These are phyloP conservation scores for Pelodytes ibericus DNA, from an alignment of 2,797 vertebrate genomes.

Conservation along the genomic window DNA sequence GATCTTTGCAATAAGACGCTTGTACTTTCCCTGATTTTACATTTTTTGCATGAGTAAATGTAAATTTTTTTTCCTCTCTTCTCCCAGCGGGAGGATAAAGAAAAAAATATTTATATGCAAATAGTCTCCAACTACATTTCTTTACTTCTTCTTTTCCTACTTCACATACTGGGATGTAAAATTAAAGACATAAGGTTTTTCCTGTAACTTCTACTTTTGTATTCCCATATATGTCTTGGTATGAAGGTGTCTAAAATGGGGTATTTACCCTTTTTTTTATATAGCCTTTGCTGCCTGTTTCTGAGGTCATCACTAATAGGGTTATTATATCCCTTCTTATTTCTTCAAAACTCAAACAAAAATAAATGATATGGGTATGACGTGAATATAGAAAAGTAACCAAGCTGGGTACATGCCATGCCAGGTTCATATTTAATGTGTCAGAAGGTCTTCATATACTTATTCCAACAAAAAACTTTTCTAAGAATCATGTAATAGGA, in stretches of 20 bases:
- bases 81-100: slow-evolving; percentile 65
- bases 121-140: slow-evolving; percentile 64
- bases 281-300: neutral
- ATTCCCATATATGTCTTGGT: slow-evolving; percentile 27
- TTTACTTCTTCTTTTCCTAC: slow-evolving; percentile 43
- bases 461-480: too few relatives aligned
- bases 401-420: too few relatives aligned
- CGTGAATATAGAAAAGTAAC: too few relatives aligned
- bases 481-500: too few relatives aligned
- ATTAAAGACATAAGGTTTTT: slow-evolving; percentile 49
- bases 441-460: too few relatives aligned
- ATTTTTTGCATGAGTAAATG: slow-evolving; percentile 86
- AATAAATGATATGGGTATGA: too few relatives aligned
- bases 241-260: neutral
- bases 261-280: neutral
- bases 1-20: slow-evolving; percentile 89
- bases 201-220: slow-evolving; percentile 31
- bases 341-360: too few relatives aligned
- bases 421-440: too few relatives aligned
- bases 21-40: slow-evolving; percentile 87
- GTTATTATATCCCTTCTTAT: too few relatives aligned
- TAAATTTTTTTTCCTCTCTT: slow-evolving; percentile 68
- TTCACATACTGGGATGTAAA: slow-evolving; percentile 52
- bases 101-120: slow-evolving; percentile 75
- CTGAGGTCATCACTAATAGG: too few relatives aligned